These are phyloP conservation scores for Amblyjoppa proteus DNA, from an alignment of 2,888 invertebrate genomes.

Conservation along the genomic window DNA sequence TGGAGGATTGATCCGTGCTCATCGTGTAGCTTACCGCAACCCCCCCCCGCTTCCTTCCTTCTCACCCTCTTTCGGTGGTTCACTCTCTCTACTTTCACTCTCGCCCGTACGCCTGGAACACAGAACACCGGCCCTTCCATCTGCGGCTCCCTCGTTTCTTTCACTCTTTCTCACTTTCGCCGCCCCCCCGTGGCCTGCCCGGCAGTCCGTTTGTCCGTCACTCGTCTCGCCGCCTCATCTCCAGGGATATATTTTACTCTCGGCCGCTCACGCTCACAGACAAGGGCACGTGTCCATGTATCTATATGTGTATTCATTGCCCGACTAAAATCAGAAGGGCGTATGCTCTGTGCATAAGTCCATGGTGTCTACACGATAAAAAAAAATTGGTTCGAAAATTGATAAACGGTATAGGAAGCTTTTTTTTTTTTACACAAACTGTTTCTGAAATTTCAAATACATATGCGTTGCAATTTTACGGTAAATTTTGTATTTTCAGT, in stretches of 20 bases:
- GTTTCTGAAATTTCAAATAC: no score
- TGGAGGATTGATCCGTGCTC: conserved; percentile 81
- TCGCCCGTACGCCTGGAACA: not conserved
- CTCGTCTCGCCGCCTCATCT: conserved; percentile 59
- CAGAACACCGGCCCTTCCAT: conserved; percentile 27
- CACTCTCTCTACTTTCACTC: conserved; percentile 16
- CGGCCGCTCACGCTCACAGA: conserved; percentile 32
- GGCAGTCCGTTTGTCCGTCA: conserved; percentile 61
- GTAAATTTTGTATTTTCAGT: no score
- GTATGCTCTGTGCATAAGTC: no score
- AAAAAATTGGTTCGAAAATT: no score
- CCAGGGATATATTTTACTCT: conserved; percentile 66
- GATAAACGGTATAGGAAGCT: no score
- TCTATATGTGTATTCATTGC: no score
- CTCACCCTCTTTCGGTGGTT: conserved; percentile 30
- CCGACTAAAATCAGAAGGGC: no score
- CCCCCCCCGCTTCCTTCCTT: conserved; percentile 38
- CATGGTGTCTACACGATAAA: no score
- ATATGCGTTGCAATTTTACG: no score
- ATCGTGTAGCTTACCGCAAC: conserved; percentile 71
- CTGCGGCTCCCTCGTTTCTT: conserved; percentile 44
- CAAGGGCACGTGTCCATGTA: not conserved
- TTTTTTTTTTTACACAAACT: no score
- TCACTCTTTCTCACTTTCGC: conserved; percentile 45
- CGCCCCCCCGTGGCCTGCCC: conserved; percentile 43